A percentile compares a stretch with the other conserved stretches of the same genome.
Conservation (phyloP, 2,888 invertebrate species). For the Pterostichus madidus region DNA sequence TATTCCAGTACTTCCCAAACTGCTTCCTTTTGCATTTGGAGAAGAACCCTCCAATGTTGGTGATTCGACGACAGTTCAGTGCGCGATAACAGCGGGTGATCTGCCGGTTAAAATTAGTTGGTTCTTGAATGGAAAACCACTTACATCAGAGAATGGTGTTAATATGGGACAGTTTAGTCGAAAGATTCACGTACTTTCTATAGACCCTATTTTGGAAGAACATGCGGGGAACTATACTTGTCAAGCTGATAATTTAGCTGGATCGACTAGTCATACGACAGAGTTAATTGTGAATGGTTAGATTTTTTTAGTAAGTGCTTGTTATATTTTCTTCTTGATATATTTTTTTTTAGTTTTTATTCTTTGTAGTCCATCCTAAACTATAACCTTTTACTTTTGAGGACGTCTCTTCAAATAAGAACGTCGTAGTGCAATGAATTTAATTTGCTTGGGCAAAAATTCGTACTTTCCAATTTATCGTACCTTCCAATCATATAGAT, state of each 20-base stretch:
- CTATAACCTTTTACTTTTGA: constrained; percentile 88
- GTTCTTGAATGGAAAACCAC: constrained; percentile 81
- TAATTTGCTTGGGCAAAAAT: too few species aligned
- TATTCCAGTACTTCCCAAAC: constrained; percentile 69
- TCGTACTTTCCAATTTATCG: too few species aligned
- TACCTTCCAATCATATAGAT: too few species aligned
- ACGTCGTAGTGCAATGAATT: too few species aligned
- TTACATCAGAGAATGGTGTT: constrained; percentile 75
- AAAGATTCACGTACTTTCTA: constrained; percentile 81
- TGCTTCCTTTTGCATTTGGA: constrained; percentile 79
- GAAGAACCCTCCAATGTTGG: constrained; percentile 80
- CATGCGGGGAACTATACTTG: constrained; percentile 84
- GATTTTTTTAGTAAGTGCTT: constrained; percentile 73
- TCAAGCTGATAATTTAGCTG: constrained; percentile 81
- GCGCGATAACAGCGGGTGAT: constrained; percentile 82
- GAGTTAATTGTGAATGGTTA: constrained; percentile 82
- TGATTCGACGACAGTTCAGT: constrained; percentile 81
- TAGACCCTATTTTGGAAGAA: constrained; percentile 81
- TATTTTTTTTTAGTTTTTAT: too few species aligned
- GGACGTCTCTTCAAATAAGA: constrained; percentile 80
- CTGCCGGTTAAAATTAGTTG: constrained; percentile 83
- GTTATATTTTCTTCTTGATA: constrained; percentile 4
- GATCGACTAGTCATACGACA: constrained; percentile 79
- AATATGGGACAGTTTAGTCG: constrained; percentile 80
- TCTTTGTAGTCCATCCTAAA: constrained; percentile 79